Conservation (phyloP, 2,113 vertebrate species). For the Caranx ignobilis region DNA sequence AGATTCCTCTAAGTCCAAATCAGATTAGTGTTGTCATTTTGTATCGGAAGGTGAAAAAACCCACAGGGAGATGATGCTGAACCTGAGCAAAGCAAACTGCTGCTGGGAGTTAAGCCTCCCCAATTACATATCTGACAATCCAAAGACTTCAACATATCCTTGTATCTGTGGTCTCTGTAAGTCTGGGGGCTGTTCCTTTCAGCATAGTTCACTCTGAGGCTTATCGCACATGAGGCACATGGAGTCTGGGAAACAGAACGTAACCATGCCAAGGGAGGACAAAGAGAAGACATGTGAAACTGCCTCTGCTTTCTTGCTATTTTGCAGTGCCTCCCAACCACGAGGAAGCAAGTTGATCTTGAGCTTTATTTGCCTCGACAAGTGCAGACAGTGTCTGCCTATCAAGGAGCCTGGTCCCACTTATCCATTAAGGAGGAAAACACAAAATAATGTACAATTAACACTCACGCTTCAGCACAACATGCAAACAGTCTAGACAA, state of each 20-base stretch:
- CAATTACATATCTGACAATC: slow-evolving; percentile 11
- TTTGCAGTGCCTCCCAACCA: background rate
- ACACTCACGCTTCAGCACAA: slow-evolving; percentile 25
- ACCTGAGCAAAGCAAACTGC: slow-evolving; percentile 17
- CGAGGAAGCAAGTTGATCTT: slow-evolving; percentile 8
- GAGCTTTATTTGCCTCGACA: slow-evolving; percentile 32
- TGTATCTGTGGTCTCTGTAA: background rate
- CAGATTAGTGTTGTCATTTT: slow-evolving; percentile 61
- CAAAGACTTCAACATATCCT: background rate
- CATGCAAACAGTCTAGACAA: slow-evolving; percentile 21
- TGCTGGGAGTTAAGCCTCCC: slow-evolving; percentile 15
- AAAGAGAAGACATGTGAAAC: slow-evolving; percentile 32
- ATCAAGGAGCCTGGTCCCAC: slow-evolving; percentile 24
- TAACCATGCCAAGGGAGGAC: slow-evolving; percentile 1
- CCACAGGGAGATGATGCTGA: slow-evolving; percentile 7
- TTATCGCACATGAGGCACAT: slow-evolving; percentile 4
- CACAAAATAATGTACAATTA: slow-evolving; percentile 37
- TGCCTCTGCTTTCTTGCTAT: background rate
- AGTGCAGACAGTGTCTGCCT: slow-evolving; percentile 7
- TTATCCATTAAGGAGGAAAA: slow-evolving; percentile 28
- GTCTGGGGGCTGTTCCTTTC: background rate
- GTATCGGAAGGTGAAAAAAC: slow-evolving; percentile 36
- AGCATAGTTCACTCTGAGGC: background rate
- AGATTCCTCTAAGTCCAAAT: slow-evolving; percentile 49
- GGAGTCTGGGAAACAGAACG: slow-evolving; percentile 8